Evolutionary conservation across 2,888 invertebrate genomes (phyloP).

Genomic region (Cotesia congregata): DNA sequence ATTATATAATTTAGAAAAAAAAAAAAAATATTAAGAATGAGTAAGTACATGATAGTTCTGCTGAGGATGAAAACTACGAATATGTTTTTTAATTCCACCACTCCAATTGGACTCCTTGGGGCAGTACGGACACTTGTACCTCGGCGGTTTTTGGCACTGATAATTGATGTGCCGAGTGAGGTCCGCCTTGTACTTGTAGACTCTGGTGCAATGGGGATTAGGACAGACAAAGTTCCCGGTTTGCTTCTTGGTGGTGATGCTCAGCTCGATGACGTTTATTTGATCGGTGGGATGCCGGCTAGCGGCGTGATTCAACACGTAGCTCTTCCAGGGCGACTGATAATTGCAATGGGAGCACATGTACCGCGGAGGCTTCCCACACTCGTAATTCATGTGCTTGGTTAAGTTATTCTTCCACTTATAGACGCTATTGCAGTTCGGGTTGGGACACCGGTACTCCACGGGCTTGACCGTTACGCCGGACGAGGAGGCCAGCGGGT

Average conservation of each 20-base stretch:
- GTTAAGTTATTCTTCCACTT: not conserved
- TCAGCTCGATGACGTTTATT: not conserved
- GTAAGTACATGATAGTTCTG: not conserved
- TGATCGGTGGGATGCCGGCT: not conserved
- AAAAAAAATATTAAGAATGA: not conserved
- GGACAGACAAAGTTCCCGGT: conserved; percentile 11
- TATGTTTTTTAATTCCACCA: not conserved
- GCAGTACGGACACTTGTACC: conserved; percentile 49
- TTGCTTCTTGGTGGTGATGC: not conserved
- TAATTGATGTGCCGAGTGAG: conserved; percentile 50
- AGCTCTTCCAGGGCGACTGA: not conserved
- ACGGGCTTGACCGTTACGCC: not conserved
- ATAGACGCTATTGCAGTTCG: not conserved
- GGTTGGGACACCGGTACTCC: not conserved
- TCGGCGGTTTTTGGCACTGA: conserved; percentile 54
- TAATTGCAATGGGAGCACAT: not conserved
- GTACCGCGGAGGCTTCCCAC: not conserved
- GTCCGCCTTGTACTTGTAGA: conserved; percentile 46
- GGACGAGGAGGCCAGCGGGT: not conserved
- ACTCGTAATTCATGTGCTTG: not conserved
- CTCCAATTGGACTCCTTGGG: conserved; percentile 33
- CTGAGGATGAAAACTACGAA: not conserved
- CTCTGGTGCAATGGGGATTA: conserved; percentile 9
- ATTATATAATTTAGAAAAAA: no score
- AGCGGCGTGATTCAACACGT: not conserved